Evolutionary conservation across 2,888 invertebrate species (phyloP).

Genomic region (Incurvaria masculella): DNA sequence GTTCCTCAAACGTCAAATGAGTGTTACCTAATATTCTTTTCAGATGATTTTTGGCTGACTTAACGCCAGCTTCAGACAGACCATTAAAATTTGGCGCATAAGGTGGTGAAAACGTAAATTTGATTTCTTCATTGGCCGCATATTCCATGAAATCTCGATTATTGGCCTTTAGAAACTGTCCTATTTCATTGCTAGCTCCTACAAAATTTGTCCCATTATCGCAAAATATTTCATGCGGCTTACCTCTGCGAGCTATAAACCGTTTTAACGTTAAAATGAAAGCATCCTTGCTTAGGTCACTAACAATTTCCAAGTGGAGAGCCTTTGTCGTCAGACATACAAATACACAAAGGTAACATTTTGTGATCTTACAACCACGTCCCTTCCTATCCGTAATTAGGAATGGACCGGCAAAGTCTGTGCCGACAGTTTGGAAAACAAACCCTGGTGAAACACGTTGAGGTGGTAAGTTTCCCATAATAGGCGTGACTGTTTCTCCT

Average conservation of each 20-base stretch:
- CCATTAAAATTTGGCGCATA: slow-evolving; percentile 13
- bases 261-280: slow-evolving; percentile 18
- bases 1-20: slow-evolving; percentile 15
- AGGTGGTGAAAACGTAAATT: slow-evolving; percentile 13
- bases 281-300: slow-evolving; percentile 18
- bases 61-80: slow-evolving; percentile 12
- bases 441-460: not conserved
- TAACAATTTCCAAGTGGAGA: slow-evolving; percentile 18
- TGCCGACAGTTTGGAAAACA: not conserved
- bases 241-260: slow-evolving; percentile 21
- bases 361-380: not conserved
- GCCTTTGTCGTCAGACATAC: slow-evolving; percentile 15
- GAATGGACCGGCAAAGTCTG: not conserved
- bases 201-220: slow-evolving; percentile 17
- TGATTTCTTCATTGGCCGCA: slow-evolving; percentile 16
- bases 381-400: not conserved
- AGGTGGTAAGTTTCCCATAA: slow-evolving; percentile 6
- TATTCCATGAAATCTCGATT: slow-evolving; percentile 13
- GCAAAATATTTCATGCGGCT: slow-evolving; percentile 11
- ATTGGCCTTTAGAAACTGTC: slow-evolving; percentile 13
- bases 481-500: not conserved
- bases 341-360: slow-evolving; percentile 9
- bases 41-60: slow-evolving; percentile 10
- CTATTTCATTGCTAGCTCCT: slow-evolving; percentile 17
- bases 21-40: slow-evolving; percentile 9